Evolutionary conservation across 35 echinoderm and acorn worm species (phyloP).

Genomic region (Apostichopus parvimensis): DNA sequence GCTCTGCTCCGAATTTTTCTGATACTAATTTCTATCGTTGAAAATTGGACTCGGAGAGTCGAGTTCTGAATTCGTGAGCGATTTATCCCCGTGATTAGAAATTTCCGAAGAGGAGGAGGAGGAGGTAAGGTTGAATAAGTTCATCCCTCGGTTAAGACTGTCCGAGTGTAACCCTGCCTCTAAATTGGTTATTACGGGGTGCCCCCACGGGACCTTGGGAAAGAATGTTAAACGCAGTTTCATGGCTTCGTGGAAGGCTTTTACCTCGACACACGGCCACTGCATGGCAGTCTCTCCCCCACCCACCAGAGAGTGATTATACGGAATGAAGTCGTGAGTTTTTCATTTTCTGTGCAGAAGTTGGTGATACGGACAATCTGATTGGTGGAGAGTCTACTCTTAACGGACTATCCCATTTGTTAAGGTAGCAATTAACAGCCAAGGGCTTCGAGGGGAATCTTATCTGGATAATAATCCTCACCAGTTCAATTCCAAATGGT

Average conservation of each 20-base stretch:
- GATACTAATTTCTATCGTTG: neutral
- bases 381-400: conserved; percentile 35
- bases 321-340: conserved; percentile 13
- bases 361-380: conserved; percentile 38
- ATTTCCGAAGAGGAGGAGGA: neutral
- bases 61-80: neutral
- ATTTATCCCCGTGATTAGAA: neutral
- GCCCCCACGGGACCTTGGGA: neutral
- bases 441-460: neutral
- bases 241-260: neutral
- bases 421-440: conserved; percentile 24
- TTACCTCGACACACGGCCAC: too few relatives aligned
- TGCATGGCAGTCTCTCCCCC: neutral
- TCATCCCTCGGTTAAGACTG: conserved; percentile 12
- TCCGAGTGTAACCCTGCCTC: conserved; percentile 5
- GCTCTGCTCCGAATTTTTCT: neutral
- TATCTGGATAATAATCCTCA: conserved; percentile 24
- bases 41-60: neutral
- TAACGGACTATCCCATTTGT: conserved; percentile 12
- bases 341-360: conserved; percentile 54
- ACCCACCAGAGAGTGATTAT: conserved; percentile 4
- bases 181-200: conserved; percentile 39
- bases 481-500: conserved; percentile 29
- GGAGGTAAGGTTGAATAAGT: conserved; percentile 17
- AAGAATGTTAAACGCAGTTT: conserved; percentile 37